Base-by-base conservation (phyloP, 2,797 vertebrate species). In the Crenichthys baileyi region DNA sequence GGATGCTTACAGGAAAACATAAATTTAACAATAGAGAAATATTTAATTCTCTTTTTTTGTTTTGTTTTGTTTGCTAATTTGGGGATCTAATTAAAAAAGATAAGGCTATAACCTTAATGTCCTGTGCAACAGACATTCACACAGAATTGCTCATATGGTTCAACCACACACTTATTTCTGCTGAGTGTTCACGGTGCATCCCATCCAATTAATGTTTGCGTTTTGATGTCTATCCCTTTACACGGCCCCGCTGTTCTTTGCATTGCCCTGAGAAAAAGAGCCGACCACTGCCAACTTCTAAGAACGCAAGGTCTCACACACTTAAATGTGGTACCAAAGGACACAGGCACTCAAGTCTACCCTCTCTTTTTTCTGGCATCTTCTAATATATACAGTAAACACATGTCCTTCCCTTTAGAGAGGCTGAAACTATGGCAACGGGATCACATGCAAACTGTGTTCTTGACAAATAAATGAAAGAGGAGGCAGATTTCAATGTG, bases 401-500 rank as follows among this genome's bases (percentile, higher is more conserved):
- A 91, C 84, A 92, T 89, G 92, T 90, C 85, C 74, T 29, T 72
- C 67, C 76, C 60, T 61, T 84, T 80, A 77, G 82, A 48, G 80
- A 76, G 85, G 81, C 73, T 79, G 92, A 80, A 93, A 90, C 94
- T 93, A 94, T 90, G 90, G 93, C 84, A 83, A 95, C 93, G 6
- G 83, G 83, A 85, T 90, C 93, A 89, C 76, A 89, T 75, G 73
- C 73, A 89, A 93, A 93, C 91, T 89, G 83, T 79, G 85, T 88
- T 90, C 93, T 93, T 87, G 81, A 94, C 94, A 95, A 95, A 95
- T 86, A 92, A 85, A 90, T 90, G 82, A 91, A 91, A 87, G 90
- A 89, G 75, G 20, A 81, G 84, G 76, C 60, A 7, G 84, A 85
- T 77, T 75, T 91, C 89, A 92, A 82, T 84, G 90, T 79, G 87